These are phyloP conservation scores for Gobio occitaniae DNA, from an alignment of 2,797 vertebrate species.

Conservation along the genomic window DNA sequence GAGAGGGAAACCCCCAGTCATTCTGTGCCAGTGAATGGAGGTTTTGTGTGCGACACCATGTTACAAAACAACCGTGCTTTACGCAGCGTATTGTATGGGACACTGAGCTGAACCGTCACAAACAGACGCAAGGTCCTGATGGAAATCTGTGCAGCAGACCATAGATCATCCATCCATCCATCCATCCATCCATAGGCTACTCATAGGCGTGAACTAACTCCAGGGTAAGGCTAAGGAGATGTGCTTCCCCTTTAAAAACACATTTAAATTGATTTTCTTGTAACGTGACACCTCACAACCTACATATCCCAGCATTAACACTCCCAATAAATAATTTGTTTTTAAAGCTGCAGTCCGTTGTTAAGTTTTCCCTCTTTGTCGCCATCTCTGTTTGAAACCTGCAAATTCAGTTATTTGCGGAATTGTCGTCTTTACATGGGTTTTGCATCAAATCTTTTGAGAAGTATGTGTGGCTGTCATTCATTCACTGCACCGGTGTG, in stretches of 20 bases:
- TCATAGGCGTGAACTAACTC: background rate
- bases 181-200: background rate
- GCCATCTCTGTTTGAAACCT: no score
- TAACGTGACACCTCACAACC: background rate
- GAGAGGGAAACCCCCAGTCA: conserved; percentile 32
- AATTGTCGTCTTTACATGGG: no score
- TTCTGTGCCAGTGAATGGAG: conserved; percentile 43
- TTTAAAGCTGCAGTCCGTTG: no score
- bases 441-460: no score
- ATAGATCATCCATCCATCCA: background rate
- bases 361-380: background rate
- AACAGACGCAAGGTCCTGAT: conserved; percentile 26
- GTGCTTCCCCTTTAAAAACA: background rate
- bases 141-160: conserved; percentile 9
- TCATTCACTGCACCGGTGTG: no score
- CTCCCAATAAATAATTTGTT: no score
- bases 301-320: no score
- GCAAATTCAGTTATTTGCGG: no score
- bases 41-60: conserved; percentile 44
- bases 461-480: no score
- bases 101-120: conserved; percentile 33
- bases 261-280: background rate
- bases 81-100: conserved; percentile 8
- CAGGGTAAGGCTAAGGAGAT: background rate
- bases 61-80: conserved; percentile 30